These are phyloP conservation scores for Rhizomys pruinosus DNA, from an alignment of 2,113 vertebrate genomes.

Conservation along the genomic window DNA sequence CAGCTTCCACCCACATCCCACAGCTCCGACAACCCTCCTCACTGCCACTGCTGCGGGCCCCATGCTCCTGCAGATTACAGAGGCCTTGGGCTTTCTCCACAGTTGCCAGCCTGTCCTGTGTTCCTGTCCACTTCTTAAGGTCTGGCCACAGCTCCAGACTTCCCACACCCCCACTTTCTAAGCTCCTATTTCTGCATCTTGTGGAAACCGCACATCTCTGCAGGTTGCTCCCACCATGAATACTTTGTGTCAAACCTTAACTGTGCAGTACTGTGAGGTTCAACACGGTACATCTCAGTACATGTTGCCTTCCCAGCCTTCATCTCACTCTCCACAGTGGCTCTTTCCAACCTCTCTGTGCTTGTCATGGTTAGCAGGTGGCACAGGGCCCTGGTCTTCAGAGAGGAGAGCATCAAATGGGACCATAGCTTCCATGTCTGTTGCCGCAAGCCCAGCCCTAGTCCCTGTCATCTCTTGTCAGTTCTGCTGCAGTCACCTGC, in stretches of 20 bases:
- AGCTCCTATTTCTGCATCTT: background rate
- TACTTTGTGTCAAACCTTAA: background rate
- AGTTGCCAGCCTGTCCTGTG: background rate
- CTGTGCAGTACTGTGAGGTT: background rate
- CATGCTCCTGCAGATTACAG: no score
- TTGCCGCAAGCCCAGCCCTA: background rate
- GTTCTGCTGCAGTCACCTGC: background rate
- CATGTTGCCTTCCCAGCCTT: background rate
- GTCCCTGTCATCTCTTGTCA: background rate
- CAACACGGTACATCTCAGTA: no score
- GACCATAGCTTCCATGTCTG: background rate
- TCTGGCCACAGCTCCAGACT: background rate
- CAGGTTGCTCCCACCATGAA: background rate
- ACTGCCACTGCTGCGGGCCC: background rate
- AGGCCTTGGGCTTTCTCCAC: background rate
- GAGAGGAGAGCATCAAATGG: background rate
- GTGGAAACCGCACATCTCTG: background rate
- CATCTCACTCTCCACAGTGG: fast-evolving
- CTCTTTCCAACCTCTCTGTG: background rate
- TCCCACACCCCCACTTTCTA: background rate
- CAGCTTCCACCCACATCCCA: background rate
- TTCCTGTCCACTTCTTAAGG: background rate
- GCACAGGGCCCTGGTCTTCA: background rate
- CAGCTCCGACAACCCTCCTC: background rate
- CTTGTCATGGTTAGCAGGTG: background rate